Evolutionary conservation across 2,797 vertebrate genomes (phyloP).

Genomic region (Siniperca undulata): DNA sequence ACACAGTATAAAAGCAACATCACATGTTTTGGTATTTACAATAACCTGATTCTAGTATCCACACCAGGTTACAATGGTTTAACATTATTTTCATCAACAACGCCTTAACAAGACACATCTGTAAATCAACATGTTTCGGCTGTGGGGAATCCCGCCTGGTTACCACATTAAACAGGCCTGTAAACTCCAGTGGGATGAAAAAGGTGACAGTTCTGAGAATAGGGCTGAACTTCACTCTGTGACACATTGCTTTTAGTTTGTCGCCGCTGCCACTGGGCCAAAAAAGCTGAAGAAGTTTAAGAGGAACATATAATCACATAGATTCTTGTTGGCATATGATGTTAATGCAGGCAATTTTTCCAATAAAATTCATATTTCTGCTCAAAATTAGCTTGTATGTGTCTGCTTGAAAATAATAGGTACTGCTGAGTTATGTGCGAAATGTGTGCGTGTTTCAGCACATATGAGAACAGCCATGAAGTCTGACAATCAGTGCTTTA

Average conservation of each 20-base stretch:
- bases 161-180: background rate
- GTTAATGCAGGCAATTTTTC: background rate
- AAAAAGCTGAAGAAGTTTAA: no score
- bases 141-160: background rate
- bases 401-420: slow-evolving; percentile 2
- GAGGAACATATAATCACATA: no score
- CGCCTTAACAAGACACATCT: background rate
- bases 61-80: background rate
- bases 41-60: background rate
- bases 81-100: background rate
- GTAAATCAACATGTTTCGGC: background rate
- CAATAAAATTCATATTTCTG: no score
- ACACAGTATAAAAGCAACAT: slow-evolving; percentile 8
- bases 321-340: background rate
- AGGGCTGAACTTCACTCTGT: background rate
- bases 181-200: background rate
- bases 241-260: background rate
- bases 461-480: background rate
- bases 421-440: slow-evolving; percentile 19
- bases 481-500: slow-evolving; percentile 27
- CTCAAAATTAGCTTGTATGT: background rate
- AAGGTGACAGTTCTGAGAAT: background rate
- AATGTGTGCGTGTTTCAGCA: slow-evolving; percentile 18
- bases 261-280: no score
- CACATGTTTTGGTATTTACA: slow-evolving; percentile 1